Conservation (phyloP, 2,113 vertebrate genomes). For the Chaetodon trifascialis region DNA sequence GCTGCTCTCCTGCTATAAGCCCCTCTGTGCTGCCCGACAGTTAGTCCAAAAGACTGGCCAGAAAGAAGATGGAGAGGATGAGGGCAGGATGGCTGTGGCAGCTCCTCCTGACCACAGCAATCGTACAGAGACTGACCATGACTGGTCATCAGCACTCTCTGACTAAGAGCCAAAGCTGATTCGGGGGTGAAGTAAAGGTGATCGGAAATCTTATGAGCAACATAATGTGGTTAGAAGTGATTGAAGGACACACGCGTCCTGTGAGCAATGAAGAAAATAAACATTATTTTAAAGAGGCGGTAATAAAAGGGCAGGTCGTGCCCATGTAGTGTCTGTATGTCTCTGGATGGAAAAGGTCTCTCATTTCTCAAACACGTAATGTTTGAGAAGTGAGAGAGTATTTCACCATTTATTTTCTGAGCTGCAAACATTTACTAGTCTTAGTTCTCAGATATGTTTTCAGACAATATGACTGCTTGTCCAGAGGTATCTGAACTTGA, state of each 20-base stretch:
- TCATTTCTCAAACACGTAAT: no score
- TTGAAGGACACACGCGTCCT: neutral
- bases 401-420: neutral
- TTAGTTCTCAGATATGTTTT: neutral
- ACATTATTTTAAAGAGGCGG: neutral
- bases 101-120: constrained; percentile 1
- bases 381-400: no score
- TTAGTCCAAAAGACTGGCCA: neutral
- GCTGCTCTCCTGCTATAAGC: neutral
- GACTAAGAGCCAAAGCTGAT: constrained; percentile 7
- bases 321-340: neutral
- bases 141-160: neutral
- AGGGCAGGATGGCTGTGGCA: neutral
- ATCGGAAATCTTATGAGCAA: neutral
- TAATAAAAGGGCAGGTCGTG: neutral
- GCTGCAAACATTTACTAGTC: neutral
- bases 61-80: neutral
- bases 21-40: neutral
- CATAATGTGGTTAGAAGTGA: neutral
- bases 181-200: neutral
- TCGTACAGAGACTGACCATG: no score
- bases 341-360: neutral
- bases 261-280: neutral
- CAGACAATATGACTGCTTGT: neutral
- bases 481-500: neutral